Evolutionary conservation across 2,113 vertebrate species (phyloP).

Genomic region (Cacatua alba): DNA sequence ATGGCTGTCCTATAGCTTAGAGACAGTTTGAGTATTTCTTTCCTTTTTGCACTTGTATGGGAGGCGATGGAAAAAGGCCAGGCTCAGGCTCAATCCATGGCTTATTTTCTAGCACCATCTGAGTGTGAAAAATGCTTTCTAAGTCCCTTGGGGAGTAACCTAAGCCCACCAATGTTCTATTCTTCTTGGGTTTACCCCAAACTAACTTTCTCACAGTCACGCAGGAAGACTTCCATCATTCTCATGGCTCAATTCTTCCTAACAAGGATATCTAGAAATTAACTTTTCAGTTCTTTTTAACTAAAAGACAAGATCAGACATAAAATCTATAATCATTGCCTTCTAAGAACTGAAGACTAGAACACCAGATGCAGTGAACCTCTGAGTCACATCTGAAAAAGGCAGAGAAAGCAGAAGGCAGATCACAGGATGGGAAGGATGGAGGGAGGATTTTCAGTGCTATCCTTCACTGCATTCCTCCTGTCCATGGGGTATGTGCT

Average conservation of each 20-base stretch:
- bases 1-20: neutral
- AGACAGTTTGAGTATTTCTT: neutral
- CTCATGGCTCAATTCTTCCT: neutral
- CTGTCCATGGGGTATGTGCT: neutral
- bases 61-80: neutral
- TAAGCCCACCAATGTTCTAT: neutral
- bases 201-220: neutral
- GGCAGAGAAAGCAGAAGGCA: neutral
- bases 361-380: neutral
- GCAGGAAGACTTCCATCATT: neutral
- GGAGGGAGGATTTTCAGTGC: neutral
- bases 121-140: neutral
- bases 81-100: neutral
- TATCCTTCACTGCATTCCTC: neutral
- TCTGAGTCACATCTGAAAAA: neutral
- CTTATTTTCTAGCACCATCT: neutral
- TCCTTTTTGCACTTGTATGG: neutral
- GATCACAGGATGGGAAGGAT: neutral
- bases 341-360: neutral
- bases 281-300: neutral
- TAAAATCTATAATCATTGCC: neutral
- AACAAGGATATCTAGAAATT: neutral
- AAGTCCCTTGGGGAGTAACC: neutral
- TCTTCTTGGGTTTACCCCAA: neutral
- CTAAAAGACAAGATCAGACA: neutral